Conservation (phyloP, 2,888 invertebrate species). For the Apamea monoglypha region DNA sequence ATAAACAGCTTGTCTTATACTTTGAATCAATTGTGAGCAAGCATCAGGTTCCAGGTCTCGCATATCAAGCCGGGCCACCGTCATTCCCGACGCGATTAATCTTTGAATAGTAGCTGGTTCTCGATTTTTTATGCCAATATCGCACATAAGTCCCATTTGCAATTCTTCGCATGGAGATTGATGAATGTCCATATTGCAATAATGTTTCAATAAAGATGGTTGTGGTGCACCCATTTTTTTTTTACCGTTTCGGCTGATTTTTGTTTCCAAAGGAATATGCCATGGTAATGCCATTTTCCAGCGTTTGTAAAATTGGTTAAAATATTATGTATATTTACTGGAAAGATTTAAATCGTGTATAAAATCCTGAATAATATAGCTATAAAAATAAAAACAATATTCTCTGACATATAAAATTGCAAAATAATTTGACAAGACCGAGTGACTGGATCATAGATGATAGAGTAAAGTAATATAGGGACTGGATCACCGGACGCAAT, state of each 20-base stretch:
- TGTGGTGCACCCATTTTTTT: conserved; percentile 63
- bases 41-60: conserved; percentile 84
- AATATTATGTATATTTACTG: not conserved
- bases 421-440: conserved; percentile 21
- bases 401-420: conserved; percentile 10
- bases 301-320: not conserved
- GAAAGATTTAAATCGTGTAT: not conserved
- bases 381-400: conserved; percentile 3
- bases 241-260: conserved; percentile 72
- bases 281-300: conserved; percentile 83
- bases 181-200: conserved; percentile 80
- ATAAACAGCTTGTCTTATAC: conserved; percentile 86
- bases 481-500: not conserved
- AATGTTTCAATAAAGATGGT: conserved; percentile 81
- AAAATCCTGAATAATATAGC: not conserved
- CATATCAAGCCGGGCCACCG: conserved; percentile 85
- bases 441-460: not conserved
- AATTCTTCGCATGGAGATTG: conserved; percentile 84
- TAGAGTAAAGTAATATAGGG: too few relatives aligned
- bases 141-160: conserved; percentile 87
- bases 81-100: conserved; percentile 87
- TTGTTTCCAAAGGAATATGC: conserved; percentile 84
- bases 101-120: conserved; percentile 84
- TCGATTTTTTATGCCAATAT: conserved; percentile 81
- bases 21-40: conserved; percentile 85